phyloP scores from a whole-genome alignment of 2,888 invertebrate genomes.

The Auanema sp. region DNA sequence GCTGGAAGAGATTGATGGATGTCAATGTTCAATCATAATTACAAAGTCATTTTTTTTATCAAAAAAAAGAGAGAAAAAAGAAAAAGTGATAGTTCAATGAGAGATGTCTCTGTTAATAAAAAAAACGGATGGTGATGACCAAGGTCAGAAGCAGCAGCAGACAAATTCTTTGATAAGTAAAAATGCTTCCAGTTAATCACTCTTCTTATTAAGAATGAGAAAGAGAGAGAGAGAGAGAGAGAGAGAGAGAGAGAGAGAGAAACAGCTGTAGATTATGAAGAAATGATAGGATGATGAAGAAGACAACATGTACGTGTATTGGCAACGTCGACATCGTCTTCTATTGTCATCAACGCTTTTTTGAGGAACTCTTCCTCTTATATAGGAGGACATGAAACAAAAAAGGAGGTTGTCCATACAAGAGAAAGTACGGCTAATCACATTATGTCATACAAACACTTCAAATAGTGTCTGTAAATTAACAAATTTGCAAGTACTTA shows the following conservation, averaged over 20 bases:
- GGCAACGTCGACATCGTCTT: too few species aligned
- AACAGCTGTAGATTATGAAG: conserved; percentile 1
- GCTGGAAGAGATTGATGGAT: conserved; percentile 7
- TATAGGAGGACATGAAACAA: too few species aligned
- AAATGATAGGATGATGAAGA: conserved; percentile 1
- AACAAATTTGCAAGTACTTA: too few species aligned
- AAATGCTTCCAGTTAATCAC: neutral
- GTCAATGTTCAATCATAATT: conserved; percentile 23
- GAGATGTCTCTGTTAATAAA: too few species aligned
- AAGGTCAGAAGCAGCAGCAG: too few species aligned
- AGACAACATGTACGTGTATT: too few species aligned
- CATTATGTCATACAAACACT: too few species aligned
- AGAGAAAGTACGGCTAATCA: too few species aligned
- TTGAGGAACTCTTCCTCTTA: neutral
- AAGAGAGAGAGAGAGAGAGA: conserved; percentile 26
- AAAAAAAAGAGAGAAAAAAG: conserved; percentile 10
- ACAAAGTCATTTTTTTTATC: conserved; percentile 15
- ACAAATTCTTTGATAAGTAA: neutral
- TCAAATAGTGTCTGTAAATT: too few species aligned
- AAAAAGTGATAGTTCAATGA: too few species aligned
- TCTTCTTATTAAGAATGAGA: conserved; percentile 12
- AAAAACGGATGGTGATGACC: too few species aligned
- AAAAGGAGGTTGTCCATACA: too few species aligned
- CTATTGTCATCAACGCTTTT: neutral
- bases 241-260: conserved; percentile 8